A percentile compares a stretch with the other conserved stretches of the same genome.
Evolutionary conservation across 2,797 vertebrate genomes (phyloP).

Genomic region (Karalla daura): DNA sequence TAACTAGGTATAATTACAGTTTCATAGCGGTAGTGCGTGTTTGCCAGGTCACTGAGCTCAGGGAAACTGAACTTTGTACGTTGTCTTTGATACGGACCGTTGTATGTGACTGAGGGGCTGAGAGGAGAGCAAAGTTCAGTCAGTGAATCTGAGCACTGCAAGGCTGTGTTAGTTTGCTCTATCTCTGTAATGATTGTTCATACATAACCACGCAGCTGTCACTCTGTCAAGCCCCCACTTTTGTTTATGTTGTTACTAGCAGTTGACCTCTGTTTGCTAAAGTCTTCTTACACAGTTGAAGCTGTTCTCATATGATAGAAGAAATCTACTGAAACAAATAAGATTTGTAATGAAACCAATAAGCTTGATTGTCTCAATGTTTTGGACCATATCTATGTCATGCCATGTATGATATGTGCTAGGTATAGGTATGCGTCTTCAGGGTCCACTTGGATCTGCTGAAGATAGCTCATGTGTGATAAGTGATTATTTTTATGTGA

Average conservation of each 20-base stretch:
- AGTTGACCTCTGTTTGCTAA: neutral
- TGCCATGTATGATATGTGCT: neutral
- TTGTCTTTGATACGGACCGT: slow-evolving; percentile 10
- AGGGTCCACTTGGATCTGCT: neutral
- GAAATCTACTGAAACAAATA: too few species aligned
- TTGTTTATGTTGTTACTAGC: neutral
- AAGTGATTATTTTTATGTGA: too few species aligned
- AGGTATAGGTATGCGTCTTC: neutral
- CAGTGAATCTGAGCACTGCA: neutral
- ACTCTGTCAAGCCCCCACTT: neutral
- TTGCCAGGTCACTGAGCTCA: neutral
- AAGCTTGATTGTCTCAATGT: neutral
- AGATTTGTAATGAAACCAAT: too few species aligned
- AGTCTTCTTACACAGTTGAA: neutral
- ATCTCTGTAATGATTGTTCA: neutral
- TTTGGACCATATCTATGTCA: neutral
- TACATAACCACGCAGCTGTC: neutral
- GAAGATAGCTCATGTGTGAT: too few species aligned
- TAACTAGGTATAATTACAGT: fast-evolving
- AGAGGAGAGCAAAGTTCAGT: slow-evolving; percentile 64
- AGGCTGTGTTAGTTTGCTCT: neutral
- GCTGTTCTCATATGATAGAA: neutral
- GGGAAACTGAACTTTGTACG: slow-evolving; percentile 59
- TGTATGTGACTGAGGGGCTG: slow-evolving; percentile 4
- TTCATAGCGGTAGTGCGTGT: neutral